phyloP scores from a whole-genome alignment of 2,888 invertebrate genomes.

The Leptopilina myrica region DNA sequence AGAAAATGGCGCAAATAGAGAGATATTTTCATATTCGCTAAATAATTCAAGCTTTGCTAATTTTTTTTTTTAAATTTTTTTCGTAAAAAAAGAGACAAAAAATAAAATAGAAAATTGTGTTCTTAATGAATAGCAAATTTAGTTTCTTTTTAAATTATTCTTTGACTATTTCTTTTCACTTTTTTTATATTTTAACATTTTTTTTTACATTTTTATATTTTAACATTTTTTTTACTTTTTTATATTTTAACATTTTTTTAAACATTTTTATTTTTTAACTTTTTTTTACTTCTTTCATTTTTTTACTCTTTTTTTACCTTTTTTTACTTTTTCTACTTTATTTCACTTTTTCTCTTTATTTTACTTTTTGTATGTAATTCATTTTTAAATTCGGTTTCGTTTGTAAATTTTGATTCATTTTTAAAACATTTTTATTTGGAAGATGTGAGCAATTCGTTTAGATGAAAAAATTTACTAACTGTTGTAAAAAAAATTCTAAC shows the following conservation, averaged over 20 bases:
- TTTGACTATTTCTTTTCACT: too few relatives aligned
- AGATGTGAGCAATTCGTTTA: background rate
- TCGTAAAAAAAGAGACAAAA: background rate
- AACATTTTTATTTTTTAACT: too few relatives aligned
- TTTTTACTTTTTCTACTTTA: too few relatives aligned
- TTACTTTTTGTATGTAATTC: too few relatives aligned
- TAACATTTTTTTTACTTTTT: too few relatives aligned
- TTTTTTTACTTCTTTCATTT: too few relatives aligned
- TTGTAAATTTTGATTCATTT: background rate
- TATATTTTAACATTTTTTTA: too few relatives aligned
- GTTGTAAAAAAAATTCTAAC: background rate
- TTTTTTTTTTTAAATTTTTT: background rate
- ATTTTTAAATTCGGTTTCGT: background rate
- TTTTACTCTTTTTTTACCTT: too few relatives aligned
- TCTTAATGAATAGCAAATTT: background rate
- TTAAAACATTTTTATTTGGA: background rate
- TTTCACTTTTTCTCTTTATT: too few relatives aligned
- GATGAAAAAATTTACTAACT: background rate
- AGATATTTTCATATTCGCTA: constrained; percentile 38
- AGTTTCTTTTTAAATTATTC: too few relatives aligned
- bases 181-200: background rate
- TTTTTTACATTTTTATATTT: background rate
- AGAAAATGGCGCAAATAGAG: constrained; percentile 14
- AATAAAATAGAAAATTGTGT: constrained; percentile 16
- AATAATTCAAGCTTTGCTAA: background rate